Percentiles rank a stretch among this genome's conserved stretches.
phyloP scores from a whole-genome alignment of 2,113 vertebrate genomes.

The Syrmaticus mikado region DNA sequence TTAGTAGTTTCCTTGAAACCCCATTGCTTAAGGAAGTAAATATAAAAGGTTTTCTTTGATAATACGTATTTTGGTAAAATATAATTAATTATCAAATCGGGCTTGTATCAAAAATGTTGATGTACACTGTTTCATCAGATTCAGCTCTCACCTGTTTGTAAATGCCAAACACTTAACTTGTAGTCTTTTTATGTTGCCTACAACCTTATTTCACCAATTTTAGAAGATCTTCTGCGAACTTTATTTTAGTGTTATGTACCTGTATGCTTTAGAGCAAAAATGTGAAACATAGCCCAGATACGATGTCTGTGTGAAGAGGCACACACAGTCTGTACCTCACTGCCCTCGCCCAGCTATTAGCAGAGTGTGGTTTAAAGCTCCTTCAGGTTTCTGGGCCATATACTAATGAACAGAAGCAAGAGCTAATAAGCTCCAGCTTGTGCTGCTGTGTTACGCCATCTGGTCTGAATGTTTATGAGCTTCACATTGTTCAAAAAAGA shows the following conservation, averaged over 20 bases:
- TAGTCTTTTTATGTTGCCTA: background rate
- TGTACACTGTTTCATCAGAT: background rate
- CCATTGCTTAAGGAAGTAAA: background rate
- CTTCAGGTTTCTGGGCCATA: constrained; percentile 3
- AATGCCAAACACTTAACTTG: background rate
- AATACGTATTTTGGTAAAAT: background rate
- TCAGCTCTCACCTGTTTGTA: background rate
- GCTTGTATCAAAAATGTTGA: background rate
- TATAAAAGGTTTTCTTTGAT: background rate
- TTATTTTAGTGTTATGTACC: background rate
- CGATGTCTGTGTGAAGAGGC: background rate
- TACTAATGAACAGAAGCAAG: background rate
- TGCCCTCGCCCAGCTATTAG: background rate
- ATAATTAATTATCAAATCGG: rapidly evolving
- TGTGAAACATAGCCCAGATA: background rate
- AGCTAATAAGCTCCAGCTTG: constrained; percentile 41
- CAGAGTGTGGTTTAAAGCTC: constrained; percentile 4
- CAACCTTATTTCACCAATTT: background rate
- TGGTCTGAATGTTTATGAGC: constrained; percentile 23
- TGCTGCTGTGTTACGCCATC: constrained; percentile 50
- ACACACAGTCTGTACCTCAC: background rate
- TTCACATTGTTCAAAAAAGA: background rate
- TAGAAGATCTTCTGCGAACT: background rate
- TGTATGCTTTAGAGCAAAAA: background rate
- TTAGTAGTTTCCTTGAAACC: background rate